Evolutionary conservation across 1,140 invertebrate species (phyloP).

Genomic region (Drosophila jambulina): DNA sequence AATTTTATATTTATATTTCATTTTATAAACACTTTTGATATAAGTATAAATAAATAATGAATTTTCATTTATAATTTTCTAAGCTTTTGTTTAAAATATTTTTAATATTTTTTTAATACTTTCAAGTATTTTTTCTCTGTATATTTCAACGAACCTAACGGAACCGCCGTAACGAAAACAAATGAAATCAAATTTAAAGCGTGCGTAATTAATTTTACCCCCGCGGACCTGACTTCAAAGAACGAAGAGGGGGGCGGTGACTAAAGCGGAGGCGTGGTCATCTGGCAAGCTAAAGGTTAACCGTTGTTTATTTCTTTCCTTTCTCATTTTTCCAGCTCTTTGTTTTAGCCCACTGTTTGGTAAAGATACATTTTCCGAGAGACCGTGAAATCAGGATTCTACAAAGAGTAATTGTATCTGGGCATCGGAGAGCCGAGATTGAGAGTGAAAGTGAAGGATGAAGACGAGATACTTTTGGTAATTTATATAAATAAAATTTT

Average conservation of each 20-base stretch:
- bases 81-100: neutral
- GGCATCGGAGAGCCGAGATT: neutral
- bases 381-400: constrained; percentile 10
- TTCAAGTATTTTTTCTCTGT: neutral
- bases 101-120: neutral
- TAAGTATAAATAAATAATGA: too few species aligned
- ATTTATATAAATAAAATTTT: too few species aligned
- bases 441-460: neutral
- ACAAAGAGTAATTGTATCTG: constrained; percentile 12
- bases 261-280: constrained; percentile 16
- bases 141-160: neutral
- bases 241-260: constrained; percentile 11
- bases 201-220: constrained; percentile 56
- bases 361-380: constrained; percentile 15
- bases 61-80: neutral
- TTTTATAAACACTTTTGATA: too few species aligned
- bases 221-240: constrained; percentile 8
- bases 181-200: constrained; percentile 67
- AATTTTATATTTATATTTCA: too few species aligned
- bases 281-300: constrained; percentile 22
- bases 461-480: neutral
- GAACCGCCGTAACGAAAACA: constrained; percentile 44
- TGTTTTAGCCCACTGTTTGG: constrained; percentile 23
- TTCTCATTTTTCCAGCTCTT: constrained; percentile 5
- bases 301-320: constrained; percentile 39